Base-by-base conservation (phyloP, 2,797 vertebrate species). In the Myripristis murdjan region DNA sequence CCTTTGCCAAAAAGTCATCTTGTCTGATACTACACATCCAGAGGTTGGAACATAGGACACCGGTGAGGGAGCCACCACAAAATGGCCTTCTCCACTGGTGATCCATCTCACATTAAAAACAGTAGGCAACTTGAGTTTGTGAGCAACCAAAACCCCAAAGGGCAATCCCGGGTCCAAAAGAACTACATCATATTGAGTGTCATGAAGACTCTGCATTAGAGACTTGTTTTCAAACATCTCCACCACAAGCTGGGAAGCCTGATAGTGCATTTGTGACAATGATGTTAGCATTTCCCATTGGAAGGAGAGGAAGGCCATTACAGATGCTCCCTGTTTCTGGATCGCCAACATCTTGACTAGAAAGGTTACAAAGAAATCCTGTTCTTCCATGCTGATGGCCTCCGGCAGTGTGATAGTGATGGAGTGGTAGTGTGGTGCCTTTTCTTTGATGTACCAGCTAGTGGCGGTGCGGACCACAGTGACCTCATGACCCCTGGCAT, bases 361-460 rank as follows among this genome's bases (percentile, higher is more conserved):
- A 46, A 93, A 85, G 16, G 44, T 75, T 0, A 79, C 69, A 4
- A 83, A 90, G 70, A 90, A 94, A 56, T 94, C 92, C 61, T 88
- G 59, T 35, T 91, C 24, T 66, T 95, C 93, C 0, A 92, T 74
- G 68, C 0, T 10, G 0, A 92, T 89, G 46, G 83, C 70, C 15
- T 88, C 74, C 0, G 90, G 87, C 23, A 93, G 56, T 24, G 78
- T 76, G 56, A 95, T 51, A 0, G 92, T 93, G 74, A 95, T 84
- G 43, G 93, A 81, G 51, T 12, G 61, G 80, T 93, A 95, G 64
- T 94, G 88, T 0, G 82, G 66, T 0, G 91, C 82, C 0, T 39
- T 71, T n/a, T 93, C 93, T 52, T 93, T 91, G 48, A 95, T 4
- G 35, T 94, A 94, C 94, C 94, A 95, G 76, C 90, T 95, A 6